Percentiles rank a stretch among this genome's conserved stretches.
These are phyloP conservation scores for Microtus oregoni DNA, from an alignment of 2,113 vertebrate genomes.

Conservation along the genomic window DNA sequence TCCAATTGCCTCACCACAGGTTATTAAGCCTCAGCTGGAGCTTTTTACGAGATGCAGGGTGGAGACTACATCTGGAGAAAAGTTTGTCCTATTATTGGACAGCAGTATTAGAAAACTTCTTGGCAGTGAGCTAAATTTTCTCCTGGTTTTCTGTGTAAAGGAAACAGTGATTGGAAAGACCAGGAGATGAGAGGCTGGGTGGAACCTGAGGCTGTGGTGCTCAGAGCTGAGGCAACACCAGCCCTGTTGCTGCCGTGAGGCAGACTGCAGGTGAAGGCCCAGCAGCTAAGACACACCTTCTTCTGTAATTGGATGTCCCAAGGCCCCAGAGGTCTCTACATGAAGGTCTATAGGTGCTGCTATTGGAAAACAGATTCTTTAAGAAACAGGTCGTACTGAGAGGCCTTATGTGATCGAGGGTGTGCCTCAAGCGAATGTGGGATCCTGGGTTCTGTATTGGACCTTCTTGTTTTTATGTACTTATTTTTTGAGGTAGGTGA, in stretches of 20 bases:
- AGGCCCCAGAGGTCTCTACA: neutral
- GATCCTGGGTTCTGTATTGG: no score
- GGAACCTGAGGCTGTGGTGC: no score
- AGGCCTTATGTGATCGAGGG: neutral
- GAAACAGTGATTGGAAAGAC: neutral
- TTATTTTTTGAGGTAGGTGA: neutral
- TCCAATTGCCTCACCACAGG: constrained; percentile 69
- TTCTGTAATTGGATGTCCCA: neutral
- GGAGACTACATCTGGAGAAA: constrained; percentile 33
- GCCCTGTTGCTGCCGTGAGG: neutral
- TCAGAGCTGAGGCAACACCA: accelerated
- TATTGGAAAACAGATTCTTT: neutral
- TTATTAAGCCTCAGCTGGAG: constrained; percentile 65
- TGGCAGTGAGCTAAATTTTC: constrained; percentile 43
- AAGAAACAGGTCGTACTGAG: neutral
- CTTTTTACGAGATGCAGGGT: neutral
- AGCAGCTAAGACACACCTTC: no score
- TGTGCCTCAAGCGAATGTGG: neutral
- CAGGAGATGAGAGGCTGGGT: neutral
- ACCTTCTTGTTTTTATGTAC: neutral
- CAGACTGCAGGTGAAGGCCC: neutral
- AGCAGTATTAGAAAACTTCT: constrained; percentile 42
- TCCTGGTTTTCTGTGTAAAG: neutral
- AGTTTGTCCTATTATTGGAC: constrained; percentile 62
- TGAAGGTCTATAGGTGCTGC: neutral